A percentile compares a stretch with the other conserved stretches of the same genome.
Conservation (phyloP, 2,113 vertebrate genomes). For the Dendrocopos noguchii region DNA sequence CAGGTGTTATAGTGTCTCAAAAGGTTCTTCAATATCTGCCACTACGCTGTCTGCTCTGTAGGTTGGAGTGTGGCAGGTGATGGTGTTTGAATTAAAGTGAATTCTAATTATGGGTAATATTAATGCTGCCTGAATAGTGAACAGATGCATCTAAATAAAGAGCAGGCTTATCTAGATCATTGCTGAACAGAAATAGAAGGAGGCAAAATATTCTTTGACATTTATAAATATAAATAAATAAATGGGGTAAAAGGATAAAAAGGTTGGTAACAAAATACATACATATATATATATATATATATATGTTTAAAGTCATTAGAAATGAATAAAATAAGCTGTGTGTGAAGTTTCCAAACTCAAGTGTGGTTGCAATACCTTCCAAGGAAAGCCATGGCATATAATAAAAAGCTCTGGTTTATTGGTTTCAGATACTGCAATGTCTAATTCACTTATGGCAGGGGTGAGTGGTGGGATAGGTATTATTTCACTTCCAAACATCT, state of each 20-base stretch:
- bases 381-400: conserved; percentile 31
- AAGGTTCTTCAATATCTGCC: background rate
- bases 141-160: background rate
- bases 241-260: background rate
- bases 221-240: background rate
- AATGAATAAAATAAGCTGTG: conserved; percentile 26
- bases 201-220: conserved; percentile 17
- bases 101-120: background rate
- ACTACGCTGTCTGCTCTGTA: background rate
- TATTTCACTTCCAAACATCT: conserved; percentile 47
- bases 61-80: background rate
- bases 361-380: conserved; percentile 43
- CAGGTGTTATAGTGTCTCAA: background rate
- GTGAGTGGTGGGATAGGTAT: background rate
- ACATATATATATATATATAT: too few relatives aligned
- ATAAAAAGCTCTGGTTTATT: conserved; percentile 32
- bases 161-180: background rate
- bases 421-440: conserved; percentile 19
- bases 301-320: background rate
- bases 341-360: conserved; percentile 12
- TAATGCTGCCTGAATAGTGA: conserved; percentile 7
- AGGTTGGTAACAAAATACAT: background rate
- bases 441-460: conserved; percentile 20
- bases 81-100: background rate
- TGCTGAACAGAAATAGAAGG: background rate